Conservation (phyloP, 2,797 vertebrate genomes). For the Lindbergichthys nudifrons region DNA sequence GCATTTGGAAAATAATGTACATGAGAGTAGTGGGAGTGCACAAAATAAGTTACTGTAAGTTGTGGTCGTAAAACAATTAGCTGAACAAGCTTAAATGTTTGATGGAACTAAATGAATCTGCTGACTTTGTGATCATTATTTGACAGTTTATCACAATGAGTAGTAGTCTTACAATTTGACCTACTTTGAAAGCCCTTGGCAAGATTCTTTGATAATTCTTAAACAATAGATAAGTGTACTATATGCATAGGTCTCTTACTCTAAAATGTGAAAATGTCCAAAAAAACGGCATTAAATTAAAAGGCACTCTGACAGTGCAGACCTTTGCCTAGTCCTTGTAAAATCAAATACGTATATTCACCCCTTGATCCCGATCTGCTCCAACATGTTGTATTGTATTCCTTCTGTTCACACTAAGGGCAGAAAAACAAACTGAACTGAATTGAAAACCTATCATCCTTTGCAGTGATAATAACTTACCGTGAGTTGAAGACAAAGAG, state of each 20-base stretch:
- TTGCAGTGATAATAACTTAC: not conserved
- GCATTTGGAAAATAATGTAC: not conserved
- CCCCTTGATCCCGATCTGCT: too few relatives aligned
- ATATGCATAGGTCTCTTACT: constrained; percentile 10
- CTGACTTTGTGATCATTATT: not conserved
- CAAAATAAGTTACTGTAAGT: not conserved
- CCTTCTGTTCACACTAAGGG: too few relatives aligned
- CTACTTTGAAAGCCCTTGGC: not conserved
- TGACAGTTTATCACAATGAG: too few relatives aligned
- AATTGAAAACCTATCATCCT: too few relatives aligned
- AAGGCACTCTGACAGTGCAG: too few relatives aligned
- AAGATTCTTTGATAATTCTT: not conserved
- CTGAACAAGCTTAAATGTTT: not conserved
- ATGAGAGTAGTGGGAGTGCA: not conserved
- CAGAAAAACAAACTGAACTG: too few relatives aligned
- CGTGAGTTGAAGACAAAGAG: constrained; percentile 35
- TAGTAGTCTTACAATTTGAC: not conserved
- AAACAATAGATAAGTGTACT: constrained; percentile 11
- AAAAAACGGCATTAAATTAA: not conserved
- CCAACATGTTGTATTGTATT: too few relatives aligned
- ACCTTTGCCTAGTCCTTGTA: too few relatives aligned
- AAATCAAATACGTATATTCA: too few relatives aligned
- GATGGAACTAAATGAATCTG: not conserved
- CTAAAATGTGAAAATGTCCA: constrained; percentile 7
- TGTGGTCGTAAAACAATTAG: not conserved